phyloP scores from a whole-genome alignment of 2,888 invertebrate species.

The Cylloceria caligata region DNA sequence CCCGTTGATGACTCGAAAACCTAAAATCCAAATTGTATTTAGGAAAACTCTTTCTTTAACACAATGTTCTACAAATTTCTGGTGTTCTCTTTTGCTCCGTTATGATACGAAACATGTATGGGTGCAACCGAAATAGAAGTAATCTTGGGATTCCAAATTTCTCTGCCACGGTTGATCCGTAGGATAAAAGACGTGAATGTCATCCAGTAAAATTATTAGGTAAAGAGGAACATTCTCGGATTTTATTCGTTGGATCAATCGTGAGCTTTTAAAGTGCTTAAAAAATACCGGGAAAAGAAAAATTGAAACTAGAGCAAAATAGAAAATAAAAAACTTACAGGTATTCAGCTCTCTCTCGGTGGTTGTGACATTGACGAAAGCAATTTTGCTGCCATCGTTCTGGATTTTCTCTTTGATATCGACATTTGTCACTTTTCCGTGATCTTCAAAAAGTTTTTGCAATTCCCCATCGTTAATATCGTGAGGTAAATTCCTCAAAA shows the following conservation, averaged over 20 bases:
- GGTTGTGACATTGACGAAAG: slow-evolving; percentile 69
- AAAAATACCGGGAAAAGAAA: background rate
- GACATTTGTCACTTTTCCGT: slow-evolving; percentile 69
- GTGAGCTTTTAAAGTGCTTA: too few relatives aligned
- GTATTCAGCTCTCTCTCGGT: slow-evolving; percentile 67
- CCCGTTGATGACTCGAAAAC: slow-evolving; percentile 67
- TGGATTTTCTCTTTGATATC: slow-evolving; percentile 72
- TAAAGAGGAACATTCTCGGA: too few relatives aligned
- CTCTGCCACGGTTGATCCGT: too few relatives aligned
- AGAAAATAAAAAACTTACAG: slow-evolving; percentile 64
- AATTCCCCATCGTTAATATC: slow-evolving; percentile 60
- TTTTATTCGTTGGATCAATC: too few relatives aligned
- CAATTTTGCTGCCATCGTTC: slow-evolving; percentile 69
- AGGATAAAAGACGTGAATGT: too few relatives aligned
- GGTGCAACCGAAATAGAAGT: too few relatives aligned
- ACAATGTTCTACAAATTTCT: too few relatives aligned
- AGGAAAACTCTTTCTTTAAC: too few relatives aligned
- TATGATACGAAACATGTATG: too few relatives aligned
- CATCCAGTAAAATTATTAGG: too few relatives aligned
- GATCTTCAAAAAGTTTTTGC: slow-evolving; percentile 64
- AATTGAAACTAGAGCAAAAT: background rate
- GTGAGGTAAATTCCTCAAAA: slow-evolving; percentile 70
- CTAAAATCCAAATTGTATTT: slow-evolving; percentile 61
- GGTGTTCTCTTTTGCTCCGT: too few relatives aligned
- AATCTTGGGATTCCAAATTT: too few relatives aligned